Conservation (phyloP, 2,797 vertebrate genomes). For the Scolopax bukidnonensis region DNA sequence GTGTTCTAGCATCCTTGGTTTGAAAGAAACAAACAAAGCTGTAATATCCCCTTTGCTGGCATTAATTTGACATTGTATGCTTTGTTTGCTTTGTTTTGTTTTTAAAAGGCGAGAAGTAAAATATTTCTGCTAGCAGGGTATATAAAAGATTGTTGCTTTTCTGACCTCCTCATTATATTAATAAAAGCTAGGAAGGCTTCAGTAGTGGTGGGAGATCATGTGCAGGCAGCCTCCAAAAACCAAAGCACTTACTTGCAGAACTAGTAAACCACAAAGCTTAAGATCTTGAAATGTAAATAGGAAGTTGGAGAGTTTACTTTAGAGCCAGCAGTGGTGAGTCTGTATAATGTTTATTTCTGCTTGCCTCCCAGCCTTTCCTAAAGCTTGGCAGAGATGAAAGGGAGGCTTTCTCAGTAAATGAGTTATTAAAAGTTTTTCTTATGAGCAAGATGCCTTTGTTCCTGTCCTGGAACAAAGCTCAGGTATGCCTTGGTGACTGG, state of each 20-base stretch:
- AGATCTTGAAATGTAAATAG: constrained; percentile 76
- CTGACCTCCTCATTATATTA: constrained; percentile 66
- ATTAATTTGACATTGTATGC: not conserved
- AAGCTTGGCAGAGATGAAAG: constrained; percentile 63
- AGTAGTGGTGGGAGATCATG: constrained; percentile 58
- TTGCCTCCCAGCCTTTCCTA: constrained; percentile 63
- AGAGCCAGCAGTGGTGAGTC: constrained; percentile 54
- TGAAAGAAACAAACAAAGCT: constrained; percentile 46
- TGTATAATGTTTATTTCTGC: constrained; percentile 59
- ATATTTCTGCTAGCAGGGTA: constrained; percentile 49
- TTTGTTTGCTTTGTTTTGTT: constrained; percentile 39
- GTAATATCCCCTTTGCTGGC: constrained; percentile 25
- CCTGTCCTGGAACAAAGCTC: constrained; percentile 61
- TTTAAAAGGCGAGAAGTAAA: constrained; percentile 38
- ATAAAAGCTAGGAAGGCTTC: constrained; percentile 61
- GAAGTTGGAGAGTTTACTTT: constrained; percentile 76
- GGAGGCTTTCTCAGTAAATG: constrained; percentile 44
- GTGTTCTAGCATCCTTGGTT: constrained; percentile 17
- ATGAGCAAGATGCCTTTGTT: constrained; percentile 69
- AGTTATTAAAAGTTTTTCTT: constrained; percentile 68
- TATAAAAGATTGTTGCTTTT: constrained; percentile 48
- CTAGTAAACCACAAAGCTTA: constrained; percentile 74
- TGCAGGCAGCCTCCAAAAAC: constrained; percentile 70
- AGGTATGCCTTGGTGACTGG: constrained; percentile 56
- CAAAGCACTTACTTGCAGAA: constrained; percentile 70